Conservation (phyloP, 2,888 invertebrate species). For the Tuberolachnus salignus region DNA sequence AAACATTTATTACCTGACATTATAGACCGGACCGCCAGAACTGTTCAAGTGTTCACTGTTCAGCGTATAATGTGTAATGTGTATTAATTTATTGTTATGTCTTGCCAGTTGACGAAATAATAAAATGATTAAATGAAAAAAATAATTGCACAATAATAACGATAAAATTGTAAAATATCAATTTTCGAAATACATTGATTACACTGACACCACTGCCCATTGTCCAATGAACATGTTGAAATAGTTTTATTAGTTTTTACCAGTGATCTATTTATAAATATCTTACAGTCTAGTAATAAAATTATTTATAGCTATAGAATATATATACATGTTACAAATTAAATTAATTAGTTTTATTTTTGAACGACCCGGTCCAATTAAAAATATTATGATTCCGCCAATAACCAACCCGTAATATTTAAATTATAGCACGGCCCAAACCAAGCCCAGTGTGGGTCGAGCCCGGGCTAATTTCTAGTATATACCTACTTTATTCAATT, state of each 20-base stretch:
- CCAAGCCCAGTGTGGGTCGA: no score
- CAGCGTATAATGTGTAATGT: no score
- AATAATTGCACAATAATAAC: constrained; percentile 9
- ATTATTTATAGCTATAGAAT: constrained; percentile 5
- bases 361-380: constrained; percentile 9
- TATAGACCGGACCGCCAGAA: no score
- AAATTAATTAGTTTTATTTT: constrained; percentile 12
- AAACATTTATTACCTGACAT: no score
- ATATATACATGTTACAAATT: not conserved
- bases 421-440: no score
- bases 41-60: no score
- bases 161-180: constrained; percentile 5
- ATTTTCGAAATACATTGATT: no score
- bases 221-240: no score
- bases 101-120: no score
- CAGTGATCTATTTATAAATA: constrained; percentile 12
- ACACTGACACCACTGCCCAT: no score
- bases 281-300: constrained; percentile 4
- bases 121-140: not conserved
- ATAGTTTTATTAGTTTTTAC: constrained; percentile 2
- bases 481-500: constrained; percentile 11
- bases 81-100: no score
- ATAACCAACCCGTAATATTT: not conserved
- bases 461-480: not conserved
- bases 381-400: constrained; percentile 14